Base-by-base conservation (phyloP, 2,797 vertebrate species). In the Apodemus agrarius region DNA sequence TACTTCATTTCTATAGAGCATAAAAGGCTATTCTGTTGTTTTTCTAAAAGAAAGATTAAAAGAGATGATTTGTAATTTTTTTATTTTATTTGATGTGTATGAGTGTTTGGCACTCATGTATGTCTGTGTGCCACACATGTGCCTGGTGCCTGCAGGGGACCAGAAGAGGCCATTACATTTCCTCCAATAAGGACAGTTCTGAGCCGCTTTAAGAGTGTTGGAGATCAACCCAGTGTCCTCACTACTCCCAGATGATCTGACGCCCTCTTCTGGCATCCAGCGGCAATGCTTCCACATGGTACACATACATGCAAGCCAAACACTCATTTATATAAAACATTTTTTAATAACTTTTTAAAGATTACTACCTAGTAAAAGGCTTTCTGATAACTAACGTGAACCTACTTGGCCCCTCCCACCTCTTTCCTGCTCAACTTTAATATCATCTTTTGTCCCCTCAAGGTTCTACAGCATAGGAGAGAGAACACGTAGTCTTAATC, bases 1-100 rank as follows among this genome's bases (percentile, higher is more conserved):
- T 63, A 4, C 75, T 83, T 57, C 65, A 69, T 16, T 89, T 93
- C 57, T n/a, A 54, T 34, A 79, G 0, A 43, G 17, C 40, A 34
- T 37, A 49, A 81, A 22, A 88, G 83, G 29, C 80, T 78, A 80
- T 57, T 69, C 59, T 93, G 46, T 78, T 52, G 52, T 11, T 85
- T 85, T 93, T 75, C 21, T 86, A 40, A 88, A 92, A 92, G 17
- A 63, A 61, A 91, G 75, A 74, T 72, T 82, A 67, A 72, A 90
- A 67, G 22, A 82, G 67, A 74, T 79, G 67, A 21, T 72, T 24
- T n/a, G 22, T 83, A 43, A 31, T 4, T 46, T 57, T 54, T 54
- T 54, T 46, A 24, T 67, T 85, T 69, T 67, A 49, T 67, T 67
- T n/a, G 52, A 69, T n/a, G 63, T 69, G 21, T 17, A 16, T 16